Conservation (phyloP, 2,888 invertebrate species). For the Cephus nigrinus region DNA sequence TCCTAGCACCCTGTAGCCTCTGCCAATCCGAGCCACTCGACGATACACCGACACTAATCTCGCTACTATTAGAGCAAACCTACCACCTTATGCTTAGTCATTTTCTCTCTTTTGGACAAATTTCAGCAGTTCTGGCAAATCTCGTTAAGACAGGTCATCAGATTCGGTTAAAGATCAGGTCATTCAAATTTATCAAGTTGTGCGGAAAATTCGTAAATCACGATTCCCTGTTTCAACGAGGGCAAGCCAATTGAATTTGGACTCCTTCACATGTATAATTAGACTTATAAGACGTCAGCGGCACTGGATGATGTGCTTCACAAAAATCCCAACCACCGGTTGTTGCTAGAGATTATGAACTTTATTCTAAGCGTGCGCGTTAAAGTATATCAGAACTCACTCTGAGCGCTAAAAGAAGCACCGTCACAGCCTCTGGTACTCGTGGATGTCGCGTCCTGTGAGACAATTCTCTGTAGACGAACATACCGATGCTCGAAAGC, state of each 20-base stretch:
- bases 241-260: neutral
- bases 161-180: neutral
- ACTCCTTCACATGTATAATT: neutral
- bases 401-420: slow-evolving; percentile 76
- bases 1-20: slow-evolving; percentile 49
- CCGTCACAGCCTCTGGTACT: slow-evolving; percentile 76
- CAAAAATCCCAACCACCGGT: neutral
- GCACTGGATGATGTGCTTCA: neutral
- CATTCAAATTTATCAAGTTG: neutral
- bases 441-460: slow-evolving; percentile 74
- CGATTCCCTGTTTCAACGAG: neutral
- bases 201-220: neutral
- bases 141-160: neutral
- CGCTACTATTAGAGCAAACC: slow-evolving; percentile 33
- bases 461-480: slow-evolving; percentile 75
- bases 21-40: slow-evolving; percentile 42
- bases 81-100: slow-evolving; percentile 28
- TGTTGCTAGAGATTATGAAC: neutral
- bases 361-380: neutral
- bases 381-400: slow-evolving; percentile 64
- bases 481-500: slow-evolving; percentile 84
- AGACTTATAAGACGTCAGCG: neutral
- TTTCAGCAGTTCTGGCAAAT: neutral
- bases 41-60: slow-evolving; percentile 37
- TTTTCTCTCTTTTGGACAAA: neutral